Conservation (phyloP, 2,113 vertebrate species). For the Thalassoma bifasciatum region DNA sequence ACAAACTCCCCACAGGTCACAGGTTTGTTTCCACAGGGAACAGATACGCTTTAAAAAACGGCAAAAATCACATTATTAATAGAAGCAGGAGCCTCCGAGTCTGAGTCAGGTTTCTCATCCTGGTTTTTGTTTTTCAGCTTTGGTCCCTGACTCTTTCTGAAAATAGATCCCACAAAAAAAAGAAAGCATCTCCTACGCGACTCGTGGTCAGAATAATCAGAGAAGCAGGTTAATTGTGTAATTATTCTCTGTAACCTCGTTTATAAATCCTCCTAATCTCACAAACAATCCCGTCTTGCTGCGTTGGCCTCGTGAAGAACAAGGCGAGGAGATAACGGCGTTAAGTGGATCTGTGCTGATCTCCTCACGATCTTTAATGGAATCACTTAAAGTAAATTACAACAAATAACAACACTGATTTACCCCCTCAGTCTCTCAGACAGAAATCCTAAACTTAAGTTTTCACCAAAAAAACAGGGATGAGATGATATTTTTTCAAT, state of each 20-base stretch:
- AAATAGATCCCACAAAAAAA: neutral
- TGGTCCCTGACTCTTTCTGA: neutral
- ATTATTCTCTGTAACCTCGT: neutral
- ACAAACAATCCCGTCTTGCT: neutral
- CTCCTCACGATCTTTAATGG: neutral
- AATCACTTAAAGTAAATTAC: neutral
- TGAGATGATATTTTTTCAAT: no score
- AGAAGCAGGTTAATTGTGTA: neutral
- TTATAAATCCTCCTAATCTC: neutral
- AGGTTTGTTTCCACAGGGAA: conserved; percentile 3
- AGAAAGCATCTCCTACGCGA: neutral
- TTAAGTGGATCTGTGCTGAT: conserved; percentile 28
- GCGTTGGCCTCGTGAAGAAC: neutral
- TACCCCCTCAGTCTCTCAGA: neutral
- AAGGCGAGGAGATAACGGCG: neutral
- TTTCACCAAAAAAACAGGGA: no score
- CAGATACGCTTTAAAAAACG: neutral
- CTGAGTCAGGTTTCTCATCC: conserved; percentile 7
- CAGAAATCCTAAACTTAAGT: no score
- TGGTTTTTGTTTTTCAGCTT: conserved; percentile 16
- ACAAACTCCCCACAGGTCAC: neutral
- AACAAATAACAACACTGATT: neutral
- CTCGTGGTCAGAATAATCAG: neutral
- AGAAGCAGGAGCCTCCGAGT: neutral
- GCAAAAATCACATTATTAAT: conserved; percentile 39